These are phyloP conservation scores for Rhinogobius similis DNA, from an alignment of 2,113 vertebrate genomes.

Conservation along the genomic window DNA sequence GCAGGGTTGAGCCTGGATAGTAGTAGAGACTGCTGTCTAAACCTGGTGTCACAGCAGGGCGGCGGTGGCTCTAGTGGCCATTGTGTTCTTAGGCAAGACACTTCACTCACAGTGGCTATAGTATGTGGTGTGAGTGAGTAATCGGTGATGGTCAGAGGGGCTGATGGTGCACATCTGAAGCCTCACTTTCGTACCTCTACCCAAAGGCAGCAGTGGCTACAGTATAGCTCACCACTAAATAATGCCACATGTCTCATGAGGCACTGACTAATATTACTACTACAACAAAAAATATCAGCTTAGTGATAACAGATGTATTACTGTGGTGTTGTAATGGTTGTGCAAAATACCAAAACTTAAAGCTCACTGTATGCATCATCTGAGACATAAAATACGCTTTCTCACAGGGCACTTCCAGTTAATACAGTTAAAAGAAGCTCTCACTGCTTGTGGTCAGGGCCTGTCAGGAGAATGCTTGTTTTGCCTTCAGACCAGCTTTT, in stretches of 20 bases:
- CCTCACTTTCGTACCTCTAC: too few relatives aligned
- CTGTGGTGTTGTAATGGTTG: constrained; percentile 1
- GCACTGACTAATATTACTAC: constrained; percentile 15
- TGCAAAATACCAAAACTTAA: constrained; percentile 10
- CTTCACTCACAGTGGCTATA: too few relatives aligned
- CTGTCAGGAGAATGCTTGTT: constrained; percentile 31
- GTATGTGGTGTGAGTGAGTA: too few relatives aligned
- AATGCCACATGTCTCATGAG: background rate
- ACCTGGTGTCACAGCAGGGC: too few relatives aligned
- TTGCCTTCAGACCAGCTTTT: constrained; percentile 28
- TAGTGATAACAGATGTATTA: constrained; percentile 16
- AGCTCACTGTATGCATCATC: constrained; percentile 17
- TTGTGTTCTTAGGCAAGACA: too few relatives aligned
- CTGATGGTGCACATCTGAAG: too few relatives aligned
- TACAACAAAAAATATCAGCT: constrained; percentile 24
- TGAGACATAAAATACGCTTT: constrained; percentile 15
- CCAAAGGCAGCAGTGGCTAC: too few relatives aligned
- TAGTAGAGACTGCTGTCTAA: background rate
- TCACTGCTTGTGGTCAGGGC: constrained; percentile 22
- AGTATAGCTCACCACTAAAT: too few relatives aligned
- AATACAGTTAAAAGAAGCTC: constrained; percentile 9
- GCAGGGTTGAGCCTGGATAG: too few relatives aligned
- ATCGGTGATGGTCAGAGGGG: too few relatives aligned
- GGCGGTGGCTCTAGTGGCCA: too few relatives aligned
- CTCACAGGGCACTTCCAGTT: background rate